Percentiles rank a stretch among this genome's conserved stretches.
These are phyloP conservation scores for Chydorus sphaericus DNA, from an alignment of 2,888 invertebrate species.

Conservation along the genomic window DNA sequence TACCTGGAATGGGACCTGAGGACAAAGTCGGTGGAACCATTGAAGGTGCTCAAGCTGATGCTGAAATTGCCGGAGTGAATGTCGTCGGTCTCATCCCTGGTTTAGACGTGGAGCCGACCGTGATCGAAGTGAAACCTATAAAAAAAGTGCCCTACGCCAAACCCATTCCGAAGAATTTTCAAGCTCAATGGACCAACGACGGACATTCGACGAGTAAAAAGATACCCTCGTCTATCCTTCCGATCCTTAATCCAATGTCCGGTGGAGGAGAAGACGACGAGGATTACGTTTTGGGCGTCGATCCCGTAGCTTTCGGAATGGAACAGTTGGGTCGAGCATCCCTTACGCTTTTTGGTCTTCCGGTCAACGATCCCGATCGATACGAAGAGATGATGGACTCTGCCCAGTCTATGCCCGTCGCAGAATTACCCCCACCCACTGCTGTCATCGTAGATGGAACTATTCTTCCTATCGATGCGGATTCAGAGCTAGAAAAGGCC, in stretches of 20 bases:
- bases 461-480: constrained; percentile 55
- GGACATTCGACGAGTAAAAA: constrained; percentile 30
- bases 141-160: constrained; percentile 75
- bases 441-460: constrained; percentile 73
- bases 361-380: constrained; percentile 30
- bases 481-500: constrained; percentile 57
- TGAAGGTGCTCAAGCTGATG: constrained; percentile 21
- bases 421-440: constrained; percentile 58
- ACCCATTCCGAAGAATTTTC: constrained; percentile 89
- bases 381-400: constrained; percentile 31
- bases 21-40: constrained; percentile 55
- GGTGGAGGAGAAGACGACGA: constrained; percentile 17
- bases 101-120: constrained; percentile 53
- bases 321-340: constrained; percentile 1
- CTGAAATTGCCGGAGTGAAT: constrained; percentile 23
- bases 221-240: background rate
- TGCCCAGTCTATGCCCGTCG: constrained; percentile 50
- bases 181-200: constrained; percentile 89
- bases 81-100: constrained; percentile 53
- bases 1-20: constrained; percentile 98
- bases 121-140: constrained; percentile 16
- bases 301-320: constrained; percentile 12
- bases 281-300: constrained; percentile 13
- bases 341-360: constrained; percentile 26
- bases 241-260: background rate